Conservation (phyloP, 2,797 vertebrate genomes). For the Molossus alvarezi region DNA sequence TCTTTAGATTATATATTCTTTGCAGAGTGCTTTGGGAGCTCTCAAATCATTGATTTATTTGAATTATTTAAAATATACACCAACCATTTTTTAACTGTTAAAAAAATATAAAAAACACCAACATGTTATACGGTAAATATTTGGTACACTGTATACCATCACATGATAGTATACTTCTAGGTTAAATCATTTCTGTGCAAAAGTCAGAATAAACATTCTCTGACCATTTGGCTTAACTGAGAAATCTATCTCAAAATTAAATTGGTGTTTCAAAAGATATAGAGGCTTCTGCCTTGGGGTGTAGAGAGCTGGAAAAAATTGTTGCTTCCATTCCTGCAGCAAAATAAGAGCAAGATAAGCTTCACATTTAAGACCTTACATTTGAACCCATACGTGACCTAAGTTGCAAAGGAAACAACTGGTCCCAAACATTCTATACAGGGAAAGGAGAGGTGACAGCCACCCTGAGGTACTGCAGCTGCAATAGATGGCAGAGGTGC, state of each 20-base stretch:
- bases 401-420: neutral
- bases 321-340: neutral
- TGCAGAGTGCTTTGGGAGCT: neutral
- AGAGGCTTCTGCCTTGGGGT: neutral
- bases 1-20: neutral
- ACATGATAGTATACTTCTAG: neutral
- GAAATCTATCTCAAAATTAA: neutral
- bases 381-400: neutral
- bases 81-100: constrained; percentile 22
- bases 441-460: neutral
- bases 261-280: neutral
- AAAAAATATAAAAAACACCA: constrained; percentile 20
- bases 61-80: constrained; percentile 2
- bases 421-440: neutral
- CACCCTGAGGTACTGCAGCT: neutral
- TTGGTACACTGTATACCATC: neutral
- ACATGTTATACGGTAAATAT: neutral
- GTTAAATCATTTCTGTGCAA: neutral
- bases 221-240: neutral
- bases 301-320: neutral
- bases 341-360: neutral
- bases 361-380: constrained; percentile 11
- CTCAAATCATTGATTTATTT: constrained; percentile 3
- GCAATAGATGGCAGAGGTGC: neutral
- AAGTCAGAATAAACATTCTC: neutral